A percentile compares a stretch with the other conserved stretches of the same genome.
These are phyloP conservation scores for Pelagia noctiluca DNA, from an alignment of 30 jellyfish, hydroid and myxozoan genomes.

Conservation along the genomic window DNA sequence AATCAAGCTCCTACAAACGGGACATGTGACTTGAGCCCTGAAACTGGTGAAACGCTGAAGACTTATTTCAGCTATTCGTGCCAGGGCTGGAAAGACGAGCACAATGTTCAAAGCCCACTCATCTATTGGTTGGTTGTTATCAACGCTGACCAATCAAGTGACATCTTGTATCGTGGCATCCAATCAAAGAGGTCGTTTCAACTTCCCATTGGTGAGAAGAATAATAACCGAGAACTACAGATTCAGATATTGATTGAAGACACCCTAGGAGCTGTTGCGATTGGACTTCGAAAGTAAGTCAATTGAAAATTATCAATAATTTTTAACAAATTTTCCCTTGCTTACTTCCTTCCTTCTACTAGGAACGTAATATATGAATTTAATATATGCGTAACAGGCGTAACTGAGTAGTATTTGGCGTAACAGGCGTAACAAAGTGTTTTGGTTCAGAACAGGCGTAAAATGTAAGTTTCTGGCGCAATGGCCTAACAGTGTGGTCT, in stretches of 20 bases:
- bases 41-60: slow-evolving; percentile 58
- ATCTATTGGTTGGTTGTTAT: slow-evolving; percentile 55
- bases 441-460: too few relatives aligned
- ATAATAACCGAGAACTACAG: slow-evolving; percentile 12
- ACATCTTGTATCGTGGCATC: slow-evolving; percentile 82
- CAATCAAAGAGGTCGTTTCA: slow-evolving; percentile 15
- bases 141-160: slow-evolving; percentile 26
- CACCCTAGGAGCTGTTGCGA: slow-evolving; percentile 76
- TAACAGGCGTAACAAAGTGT: too few relatives aligned
- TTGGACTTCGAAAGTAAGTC: slow-evolving; percentile 74
- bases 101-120: slow-evolving; percentile 77
- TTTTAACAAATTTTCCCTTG: slow-evolving; percentile 4
- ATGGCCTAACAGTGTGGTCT: too few relatives aligned
- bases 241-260: slow-evolving; percentile 79
- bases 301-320: background rate
- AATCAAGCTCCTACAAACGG: slow-evolving; percentile 87
- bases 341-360: too few relatives aligned
- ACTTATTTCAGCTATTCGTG: slow-evolving; percentile 72
- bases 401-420: too few relatives aligned
- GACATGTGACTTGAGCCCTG: slow-evolving; percentile 69
- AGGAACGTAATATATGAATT: too few relatives aligned
- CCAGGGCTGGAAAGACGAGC: slow-evolving; percentile 75
- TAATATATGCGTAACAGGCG: too few relatives aligned
- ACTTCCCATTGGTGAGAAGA: slow-evolving; percentile 64
- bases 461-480: too few relatives aligned